These are phyloP conservation scores for Pantala flavescens DNA, from an alignment of 1,140 invertebrate species.

Conservation along the genomic window DNA sequence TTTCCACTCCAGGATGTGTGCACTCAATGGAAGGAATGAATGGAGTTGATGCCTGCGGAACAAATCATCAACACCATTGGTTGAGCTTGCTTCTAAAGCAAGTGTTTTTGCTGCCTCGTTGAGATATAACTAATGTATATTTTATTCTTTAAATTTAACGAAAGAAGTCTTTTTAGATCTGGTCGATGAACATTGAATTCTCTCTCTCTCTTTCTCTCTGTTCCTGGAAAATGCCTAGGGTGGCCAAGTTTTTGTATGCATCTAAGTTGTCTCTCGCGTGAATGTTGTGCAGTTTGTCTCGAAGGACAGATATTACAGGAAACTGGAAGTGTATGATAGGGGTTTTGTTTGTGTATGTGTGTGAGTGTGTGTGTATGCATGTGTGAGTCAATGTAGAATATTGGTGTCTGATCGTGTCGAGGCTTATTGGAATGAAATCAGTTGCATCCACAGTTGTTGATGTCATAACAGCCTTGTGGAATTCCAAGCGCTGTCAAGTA, in stretches of 20 bases:
- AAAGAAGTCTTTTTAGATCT: slow-evolving; percentile 7
- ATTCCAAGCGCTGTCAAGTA: neutral
- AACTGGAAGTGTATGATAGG: neutral
- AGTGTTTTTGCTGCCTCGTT: neutral
- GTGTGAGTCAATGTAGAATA: neutral
- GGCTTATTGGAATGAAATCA: neutral
- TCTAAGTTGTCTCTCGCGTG: neutral
- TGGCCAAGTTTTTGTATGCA: neutral
- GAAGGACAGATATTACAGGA: neutral
- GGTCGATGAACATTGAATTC: neutral
- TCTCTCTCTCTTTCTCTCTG: neutral
- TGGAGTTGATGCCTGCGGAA: neutral
- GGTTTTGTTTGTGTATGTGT: neutral
- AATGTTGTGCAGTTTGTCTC: neutral
- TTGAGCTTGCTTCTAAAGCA: neutral
- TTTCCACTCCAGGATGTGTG: neutral
- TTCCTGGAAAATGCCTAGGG: neutral
- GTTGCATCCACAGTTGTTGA: too few relatives aligned
- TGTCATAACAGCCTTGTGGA: neutral
- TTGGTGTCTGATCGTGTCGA: neutral
- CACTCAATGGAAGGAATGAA: neutral
- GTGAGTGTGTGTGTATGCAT: neutral
- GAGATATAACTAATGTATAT: slow-evolving; percentile 1
- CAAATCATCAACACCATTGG: neutral
- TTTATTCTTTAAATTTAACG: neutral